Percentiles rank a stretch among this genome's conserved stretches.
These are phyloP conservation scores for Babylonia areolata DNA, from an alignment of 1,140 invertebrate genomes.

Conservation along the genomic window DNA sequence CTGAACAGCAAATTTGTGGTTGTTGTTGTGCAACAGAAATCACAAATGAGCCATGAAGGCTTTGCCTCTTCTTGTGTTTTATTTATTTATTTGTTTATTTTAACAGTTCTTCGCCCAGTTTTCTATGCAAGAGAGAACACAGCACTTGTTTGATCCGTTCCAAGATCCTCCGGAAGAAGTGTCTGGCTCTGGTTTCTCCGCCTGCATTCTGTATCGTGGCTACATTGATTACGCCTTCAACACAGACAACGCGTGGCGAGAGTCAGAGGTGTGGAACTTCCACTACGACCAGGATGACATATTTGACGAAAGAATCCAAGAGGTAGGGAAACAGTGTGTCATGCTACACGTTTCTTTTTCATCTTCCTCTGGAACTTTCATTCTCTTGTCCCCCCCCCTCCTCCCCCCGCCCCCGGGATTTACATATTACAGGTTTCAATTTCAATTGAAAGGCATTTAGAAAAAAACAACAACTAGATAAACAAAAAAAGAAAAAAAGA, in stretches of 20 bases:
- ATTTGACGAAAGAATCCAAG: slow-evolving; percentile 62
- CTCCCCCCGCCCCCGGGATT: too few species aligned
- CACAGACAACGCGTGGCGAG: slow-evolving; percentile 97
- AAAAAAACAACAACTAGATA: too few species aligned
- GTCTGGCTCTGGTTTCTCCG: slow-evolving; percentile 61
- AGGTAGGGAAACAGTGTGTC: slow-evolving; percentile 49
- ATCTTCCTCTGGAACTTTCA: too few species aligned
- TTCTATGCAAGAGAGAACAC: slow-evolving; percentile 40
- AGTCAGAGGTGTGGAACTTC: slow-evolving; percentile 93
- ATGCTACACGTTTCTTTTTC: background rate
- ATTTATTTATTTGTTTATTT: too few species aligned
- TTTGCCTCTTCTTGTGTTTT: too few species aligned
- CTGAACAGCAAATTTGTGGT: too few species aligned
- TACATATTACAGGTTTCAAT: too few species aligned
- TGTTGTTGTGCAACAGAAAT: too few species aligned
- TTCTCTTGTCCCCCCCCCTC: too few species aligned
- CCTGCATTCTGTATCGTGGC: slow-evolving; percentile 83
- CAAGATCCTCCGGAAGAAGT: slow-evolving; percentile 41
- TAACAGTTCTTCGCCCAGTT: slow-evolving; percentile 67
- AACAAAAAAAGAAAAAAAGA: too few species aligned
- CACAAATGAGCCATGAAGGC: too few species aligned
- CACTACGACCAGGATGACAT: slow-evolving; percentile 86
- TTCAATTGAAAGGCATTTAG: too few species aligned
- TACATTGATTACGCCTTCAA: slow-evolving; percentile 98
- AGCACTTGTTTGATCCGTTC: slow-evolving; percentile 4